Conservation (phyloP, 2,888 invertebrate species). For the Diaperis boleti region DNA sequence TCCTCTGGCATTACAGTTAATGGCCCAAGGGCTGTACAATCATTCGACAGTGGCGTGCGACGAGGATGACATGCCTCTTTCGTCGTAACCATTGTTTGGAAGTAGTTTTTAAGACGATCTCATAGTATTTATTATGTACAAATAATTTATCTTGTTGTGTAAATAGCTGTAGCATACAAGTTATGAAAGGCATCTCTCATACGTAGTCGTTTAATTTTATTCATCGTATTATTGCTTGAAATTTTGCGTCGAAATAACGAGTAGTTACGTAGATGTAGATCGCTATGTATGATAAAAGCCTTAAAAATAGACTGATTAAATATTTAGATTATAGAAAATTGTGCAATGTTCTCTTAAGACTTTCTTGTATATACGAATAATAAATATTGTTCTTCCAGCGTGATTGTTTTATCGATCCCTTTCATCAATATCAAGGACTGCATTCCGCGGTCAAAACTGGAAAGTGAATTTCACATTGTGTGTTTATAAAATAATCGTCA, state of each 20-base stretch:
- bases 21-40: conserved; percentile 95
- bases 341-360: conserved; percentile 50
- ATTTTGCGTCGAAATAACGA: conserved; percentile 32
- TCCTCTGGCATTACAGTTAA: conserved; percentile 87
- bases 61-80: conserved; percentile 67
- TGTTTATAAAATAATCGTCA: too few relatives aligned
- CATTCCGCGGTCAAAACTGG: too few relatives aligned
- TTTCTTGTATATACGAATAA: conserved; percentile 35
- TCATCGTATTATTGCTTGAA: conserved; percentile 32
- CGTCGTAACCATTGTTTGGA: conserved; percentile 42
- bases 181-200: conserved; percentile 35
- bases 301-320: conserved; percentile 53
- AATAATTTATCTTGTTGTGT: conserved; percentile 45
- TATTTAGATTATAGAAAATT: conserved; percentile 47
- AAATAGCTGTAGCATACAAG: conserved; percentile 33
- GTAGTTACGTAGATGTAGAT: conserved; percentile 37
- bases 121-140: conserved; percentile 42
- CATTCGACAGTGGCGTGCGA: conserved; percentile 77
- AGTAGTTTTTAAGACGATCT: conserved; percentile 39
- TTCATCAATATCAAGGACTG: conserved; percentile 4
- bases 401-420: conserved; percentile 11
- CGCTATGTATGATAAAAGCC: conserved; percentile 50
- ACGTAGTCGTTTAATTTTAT: conserved; percentile 38
- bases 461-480: too few relatives aligned
- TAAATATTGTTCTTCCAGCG: conserved; percentile 43